These are phyloP conservation scores for Epinotia nisella DNA, from an alignment of 2,888 invertebrate genomes.

Conservation along the genomic window DNA sequence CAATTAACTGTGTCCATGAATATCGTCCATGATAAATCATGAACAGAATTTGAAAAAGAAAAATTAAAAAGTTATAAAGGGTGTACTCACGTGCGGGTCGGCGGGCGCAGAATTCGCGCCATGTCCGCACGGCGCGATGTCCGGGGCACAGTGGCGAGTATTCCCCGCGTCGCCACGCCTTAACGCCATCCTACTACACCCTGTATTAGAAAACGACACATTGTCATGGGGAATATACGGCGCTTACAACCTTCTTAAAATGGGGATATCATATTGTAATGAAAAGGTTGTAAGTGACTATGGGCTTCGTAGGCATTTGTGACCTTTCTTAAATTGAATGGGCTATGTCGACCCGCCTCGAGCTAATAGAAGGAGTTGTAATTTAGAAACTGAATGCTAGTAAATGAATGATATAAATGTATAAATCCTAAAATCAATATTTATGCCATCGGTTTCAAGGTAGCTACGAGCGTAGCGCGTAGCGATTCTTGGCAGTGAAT, in stretches of 20 bases:
- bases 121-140: slow-evolving; percentile 79
- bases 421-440: neutral
- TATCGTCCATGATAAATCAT: no score
- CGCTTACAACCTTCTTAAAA: neutral
- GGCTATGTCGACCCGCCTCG: slow-evolving; percentile 6
- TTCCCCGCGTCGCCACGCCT: slow-evolving; percentile 43
- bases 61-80: neutral
- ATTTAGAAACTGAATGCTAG: neutral
- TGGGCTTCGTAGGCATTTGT: neutral
- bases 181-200: slow-evolving; percentile 4
- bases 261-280: neutral
- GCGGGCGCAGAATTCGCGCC: slow-evolving; percentile 77
- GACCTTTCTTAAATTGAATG: neutral
- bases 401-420: neutral
- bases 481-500: no score
- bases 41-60: neutral
- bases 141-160: slow-evolving; percentile 63
- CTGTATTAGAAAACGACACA: neutral
- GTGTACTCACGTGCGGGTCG: slow-evolving; percentile 76
- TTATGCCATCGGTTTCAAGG: no score
- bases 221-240: neutral
- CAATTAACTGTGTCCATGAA: neutral
- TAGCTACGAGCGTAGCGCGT: no score
- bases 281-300: slow-evolving; percentile 1
- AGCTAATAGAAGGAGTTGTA: neutral